Evolutionary conservation across 64 coral and sea anemone genomes (phyloP), one percentile per base, ranked within the genome.

Genomic region (Stylophora pistillata): DNA sequence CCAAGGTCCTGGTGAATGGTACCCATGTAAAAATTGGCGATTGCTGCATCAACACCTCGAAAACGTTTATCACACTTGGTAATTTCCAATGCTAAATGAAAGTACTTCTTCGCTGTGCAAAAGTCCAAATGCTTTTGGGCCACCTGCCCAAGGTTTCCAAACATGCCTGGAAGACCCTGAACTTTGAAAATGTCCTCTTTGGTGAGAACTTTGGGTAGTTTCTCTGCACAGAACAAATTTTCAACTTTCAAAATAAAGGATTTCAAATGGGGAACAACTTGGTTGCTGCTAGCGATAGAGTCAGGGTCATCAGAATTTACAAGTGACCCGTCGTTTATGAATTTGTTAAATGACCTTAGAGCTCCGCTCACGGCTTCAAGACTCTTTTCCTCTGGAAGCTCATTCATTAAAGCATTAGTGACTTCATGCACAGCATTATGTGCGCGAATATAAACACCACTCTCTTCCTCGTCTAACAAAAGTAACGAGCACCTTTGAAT

Each of bases 401-500:
- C 63, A 32, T 82, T 4, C 16, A 82, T 29, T 21, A 37, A 33
- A 4, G 5, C 33, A 28, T 82, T 82, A 25, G 63, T 61, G 63
- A 56, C 79, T 28, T 82, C 56, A 56, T 89, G 75, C 20, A 79
- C 76, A 60, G 79, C 87, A 61, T 89, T 61, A 62, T 89, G 87
- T 53, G 56, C 20, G 21, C 71, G 58, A 54, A 89, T 41, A 27
- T 21, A 29, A 7, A 23, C 58, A 17, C 73, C 75, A 63, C 15
- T 21, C 5, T 56, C 62, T 79, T 47, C 74, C 15, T 79, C 74
- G 53, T 89, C 87, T 23, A 79, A 10, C 53, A 89, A 21, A 30
- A 89, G 64, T 17, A 76, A 62, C 52, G 87, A 65, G 25, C 87
- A 89, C 13, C 58, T 37, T 64, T 70, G 15, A 41, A 89, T 52